Percentiles rank a stretch among this genome's conserved stretches.
Evolutionary conservation across 2,797 vertebrate species (phyloP).

Genomic region (Pelobates cultripes): DNA sequence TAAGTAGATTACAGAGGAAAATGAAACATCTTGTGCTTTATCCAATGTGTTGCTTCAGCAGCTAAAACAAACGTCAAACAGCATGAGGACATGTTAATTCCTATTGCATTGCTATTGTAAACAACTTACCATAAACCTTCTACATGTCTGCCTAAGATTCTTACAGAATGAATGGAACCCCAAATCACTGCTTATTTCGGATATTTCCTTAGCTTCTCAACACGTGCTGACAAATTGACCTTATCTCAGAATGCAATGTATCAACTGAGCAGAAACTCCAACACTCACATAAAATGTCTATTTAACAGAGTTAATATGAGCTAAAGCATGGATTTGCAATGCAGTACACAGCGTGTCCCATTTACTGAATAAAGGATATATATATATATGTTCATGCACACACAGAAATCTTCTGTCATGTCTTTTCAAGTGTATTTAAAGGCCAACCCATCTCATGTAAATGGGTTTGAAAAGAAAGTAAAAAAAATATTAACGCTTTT

Average conservation of each 20-base stretch:
- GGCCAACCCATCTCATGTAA: conserved; percentile 18
- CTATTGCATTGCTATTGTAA: conserved; percentile 66
- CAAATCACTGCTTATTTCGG: conserved; percentile 28
- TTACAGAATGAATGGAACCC: conserved; percentile 8
- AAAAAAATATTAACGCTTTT: conserved; percentile 33
- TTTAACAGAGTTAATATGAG: conserved; percentile 1
- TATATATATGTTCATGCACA: not conserved
- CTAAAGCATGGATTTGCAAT: not conserved
- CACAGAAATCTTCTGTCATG: not conserved
- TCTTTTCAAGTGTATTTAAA: conserved; percentile 23
- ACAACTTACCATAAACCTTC: conserved; percentile 59
- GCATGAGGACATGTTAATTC: conserved; percentile 70
- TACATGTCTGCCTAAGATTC: conserved; percentile 58
- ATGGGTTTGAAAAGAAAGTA: not conserved
- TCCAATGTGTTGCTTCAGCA: conserved; percentile 73
- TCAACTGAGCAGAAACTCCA: conserved; percentile 4
- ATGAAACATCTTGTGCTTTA: conserved; percentile 75
- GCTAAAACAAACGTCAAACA: conserved; percentile 70
- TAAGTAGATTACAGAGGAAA: conserved; percentile 83
- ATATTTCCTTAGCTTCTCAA: conserved; percentile 41
- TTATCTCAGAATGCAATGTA: conserved; percentile 26
- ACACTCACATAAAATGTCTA: conserved; percentile 13
- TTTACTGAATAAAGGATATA: not conserved
- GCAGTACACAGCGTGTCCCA: no score
- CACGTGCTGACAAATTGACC: conserved; percentile 20